phyloP scores from a whole-genome alignment of 2,113 vertebrate species.

The Brachionichthys hirsutus region DNA sequence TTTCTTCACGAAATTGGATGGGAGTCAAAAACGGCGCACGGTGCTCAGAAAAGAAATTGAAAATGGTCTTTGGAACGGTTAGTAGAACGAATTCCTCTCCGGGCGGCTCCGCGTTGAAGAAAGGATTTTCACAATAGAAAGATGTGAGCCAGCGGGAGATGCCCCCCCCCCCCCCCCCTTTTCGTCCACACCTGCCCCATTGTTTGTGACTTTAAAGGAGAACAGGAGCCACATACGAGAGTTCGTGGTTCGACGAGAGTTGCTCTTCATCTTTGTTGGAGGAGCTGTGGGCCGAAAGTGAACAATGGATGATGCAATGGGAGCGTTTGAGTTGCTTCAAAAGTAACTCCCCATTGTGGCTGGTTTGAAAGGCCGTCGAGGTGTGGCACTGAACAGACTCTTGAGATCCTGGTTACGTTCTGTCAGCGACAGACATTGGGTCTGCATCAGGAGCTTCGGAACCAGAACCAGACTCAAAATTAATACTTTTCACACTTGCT shows the following conservation, averaged over 20 bases:
- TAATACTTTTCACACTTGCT: too few relatives aligned
- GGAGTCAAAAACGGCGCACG: slow-evolving; percentile 8
- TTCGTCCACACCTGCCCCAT: slow-evolving; percentile 58
- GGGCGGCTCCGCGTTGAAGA: slow-evolving; percentile 7
- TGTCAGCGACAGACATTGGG: slow-evolving; percentile 5
- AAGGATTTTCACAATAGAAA: slow-evolving; percentile 37
- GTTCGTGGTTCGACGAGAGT: slow-evolving; percentile 55
- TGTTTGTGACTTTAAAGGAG: slow-evolving; percentile 68
- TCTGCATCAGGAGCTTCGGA: background rate
- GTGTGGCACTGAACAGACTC: slow-evolving; percentile 40
- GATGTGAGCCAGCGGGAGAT: slow-evolving; percentile 41
- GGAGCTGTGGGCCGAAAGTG: slow-evolving; percentile 51
- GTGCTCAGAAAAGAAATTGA: slow-evolving; percentile 32
- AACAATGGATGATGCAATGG: slow-evolving; percentile 57
- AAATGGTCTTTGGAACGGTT: slow-evolving; percentile 24
- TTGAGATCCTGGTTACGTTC: slow-evolving; percentile 23
- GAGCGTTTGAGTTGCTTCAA: slow-evolving; percentile 47
- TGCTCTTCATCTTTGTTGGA: slow-evolving; percentile 59
- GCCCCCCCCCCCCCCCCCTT: slow-evolving; percentile 52
- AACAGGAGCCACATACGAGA: slow-evolving; percentile 53
- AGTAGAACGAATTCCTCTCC: slow-evolving; percentile 31
- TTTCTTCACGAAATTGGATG: slow-evolving; percentile 19
- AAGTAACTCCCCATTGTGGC: slow-evolving; percentile 39
- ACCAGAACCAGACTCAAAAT: too few relatives aligned
- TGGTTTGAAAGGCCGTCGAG: slow-evolving; percentile 45